Evolutionary conservation across 2,888 invertebrate genomes (phyloP).

Genomic region (Macaria liturata): DNA sequence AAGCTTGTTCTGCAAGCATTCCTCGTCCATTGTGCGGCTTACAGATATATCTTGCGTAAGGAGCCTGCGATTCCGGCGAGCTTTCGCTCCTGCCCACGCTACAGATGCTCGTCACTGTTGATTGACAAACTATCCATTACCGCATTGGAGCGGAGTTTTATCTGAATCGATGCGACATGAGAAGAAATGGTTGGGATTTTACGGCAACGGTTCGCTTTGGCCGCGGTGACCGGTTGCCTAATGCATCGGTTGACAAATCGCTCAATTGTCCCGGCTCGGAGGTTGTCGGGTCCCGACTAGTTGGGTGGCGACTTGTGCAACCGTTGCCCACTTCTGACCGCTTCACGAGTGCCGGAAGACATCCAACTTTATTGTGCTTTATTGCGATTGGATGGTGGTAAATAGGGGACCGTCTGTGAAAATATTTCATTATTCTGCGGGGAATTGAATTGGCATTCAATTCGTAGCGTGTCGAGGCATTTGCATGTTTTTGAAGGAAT

Average conservation of each 20-base stretch:
- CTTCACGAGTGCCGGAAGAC: slow-evolving; percentile 76
- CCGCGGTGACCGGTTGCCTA: slow-evolving; percentile 67
- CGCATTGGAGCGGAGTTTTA: slow-evolving; percentile 54
- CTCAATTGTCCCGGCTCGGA: slow-evolving; percentile 74
- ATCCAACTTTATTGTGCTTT: slow-evolving; percentile 71
- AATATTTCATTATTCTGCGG: slow-evolving; percentile 47
- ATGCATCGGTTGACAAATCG: slow-evolving; percentile 79
- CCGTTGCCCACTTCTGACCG: slow-evolving; percentile 56
- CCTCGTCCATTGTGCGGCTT: slow-evolving; percentile 75
- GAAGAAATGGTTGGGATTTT: slow-evolving; percentile 55
- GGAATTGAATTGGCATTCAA: slow-evolving; percentile 44
- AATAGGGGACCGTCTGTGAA: slow-evolving; percentile 55
- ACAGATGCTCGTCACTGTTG: slow-evolving; percentile 61
- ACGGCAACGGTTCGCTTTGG: slow-evolving; percentile 53
- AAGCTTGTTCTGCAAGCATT: slow-evolving; percentile 78
- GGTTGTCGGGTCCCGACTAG: slow-evolving; percentile 59
- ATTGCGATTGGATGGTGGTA: slow-evolving; percentile 67
- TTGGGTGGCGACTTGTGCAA: slow-evolving; percentile 72
- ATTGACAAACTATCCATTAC: slow-evolving; percentile 71
- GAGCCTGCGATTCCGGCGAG: slow-evolving; percentile 66
- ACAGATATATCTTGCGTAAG: slow-evolving; percentile 80
- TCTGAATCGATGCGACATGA: slow-evolving; percentile 55
- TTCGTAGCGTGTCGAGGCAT: slow-evolving; percentile 14
- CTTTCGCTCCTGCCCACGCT: slow-evolving; percentile 69
- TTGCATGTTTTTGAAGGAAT: slow-evolving; percentile 33